These are phyloP conservation scores for Portevinia maculata DNA, from an alignment of 2,888 invertebrate genomes.

Conservation along the genomic window DNA sequence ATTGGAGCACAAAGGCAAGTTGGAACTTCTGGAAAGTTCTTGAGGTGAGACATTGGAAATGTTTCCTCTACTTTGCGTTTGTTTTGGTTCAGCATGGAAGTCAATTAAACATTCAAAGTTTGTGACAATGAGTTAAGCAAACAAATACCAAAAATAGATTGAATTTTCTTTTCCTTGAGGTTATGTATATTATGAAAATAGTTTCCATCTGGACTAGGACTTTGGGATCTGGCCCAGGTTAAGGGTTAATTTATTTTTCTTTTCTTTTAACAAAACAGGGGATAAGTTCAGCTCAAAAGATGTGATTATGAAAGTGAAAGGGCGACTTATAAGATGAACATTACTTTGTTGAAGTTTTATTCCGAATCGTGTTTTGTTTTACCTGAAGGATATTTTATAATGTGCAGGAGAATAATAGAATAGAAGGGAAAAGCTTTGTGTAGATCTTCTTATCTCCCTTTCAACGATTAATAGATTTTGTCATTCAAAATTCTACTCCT, in stretches of 20 bases:
- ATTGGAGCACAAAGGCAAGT: conserved; percentile 31
- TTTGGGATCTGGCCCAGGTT: background rate
- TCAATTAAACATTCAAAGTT: conserved; percentile 60
- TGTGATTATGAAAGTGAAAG: too few species aligned
- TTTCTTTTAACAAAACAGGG: background rate
- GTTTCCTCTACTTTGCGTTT: conserved; percentile 22
- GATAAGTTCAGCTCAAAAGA: background rate
- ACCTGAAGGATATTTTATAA: too few species aligned
- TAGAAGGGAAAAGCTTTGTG: too few species aligned
- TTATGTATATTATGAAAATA: conserved; percentile 13
- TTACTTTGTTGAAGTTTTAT: too few species aligned
- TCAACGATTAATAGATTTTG: too few species aligned
- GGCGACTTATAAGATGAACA: too few species aligned
- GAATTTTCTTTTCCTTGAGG: conserved; percentile 14
- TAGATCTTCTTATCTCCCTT: too few species aligned
- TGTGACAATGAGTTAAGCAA: conserved; percentile 47
- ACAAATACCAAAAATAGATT: conserved; percentile 46
- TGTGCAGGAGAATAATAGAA: too few species aligned
- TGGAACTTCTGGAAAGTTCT: conserved; percentile 45
- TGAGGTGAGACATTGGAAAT: conserved; percentile 40
- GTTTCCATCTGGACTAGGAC: conserved; percentile 6
- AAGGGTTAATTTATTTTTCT: background rate
- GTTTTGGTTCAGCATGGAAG: conserved; percentile 35
- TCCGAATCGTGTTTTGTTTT: too few species aligned
- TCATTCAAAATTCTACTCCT: too few species aligned